phyloP scores from a whole-genome alignment of 2,797 vertebrate genomes.

The Cephalopachus bancanus region DNA sequence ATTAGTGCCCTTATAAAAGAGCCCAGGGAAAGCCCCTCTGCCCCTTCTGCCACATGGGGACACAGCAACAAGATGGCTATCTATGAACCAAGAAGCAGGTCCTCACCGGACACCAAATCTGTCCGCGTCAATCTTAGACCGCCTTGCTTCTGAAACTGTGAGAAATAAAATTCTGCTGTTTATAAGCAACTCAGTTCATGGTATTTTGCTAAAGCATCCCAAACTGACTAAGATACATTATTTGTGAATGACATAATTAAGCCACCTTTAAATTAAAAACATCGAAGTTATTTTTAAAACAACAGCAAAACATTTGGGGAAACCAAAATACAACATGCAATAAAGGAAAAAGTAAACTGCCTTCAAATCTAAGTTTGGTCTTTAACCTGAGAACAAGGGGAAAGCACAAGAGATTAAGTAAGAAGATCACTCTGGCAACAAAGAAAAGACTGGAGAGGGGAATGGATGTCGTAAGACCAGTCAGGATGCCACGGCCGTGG shows the following conservation, averaged over 20 bases:
- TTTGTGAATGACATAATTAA: constrained; percentile 40
- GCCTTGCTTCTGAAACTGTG: background rate
- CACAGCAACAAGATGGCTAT: background rate
- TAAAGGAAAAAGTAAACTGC: background rate
- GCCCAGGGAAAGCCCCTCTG: background rate
- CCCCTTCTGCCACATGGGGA: background rate
- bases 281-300: constrained; percentile 15
- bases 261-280: constrained; percentile 47
- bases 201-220: background rate
- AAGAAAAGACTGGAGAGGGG: background rate
- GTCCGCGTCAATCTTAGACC: background rate
- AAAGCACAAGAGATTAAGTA: background rate
- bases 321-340: constrained; percentile 46
- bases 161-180: background rate
- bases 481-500: background rate
- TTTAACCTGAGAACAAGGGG: background rate
- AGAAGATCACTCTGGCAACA: background rate
- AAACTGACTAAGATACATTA: background rate
- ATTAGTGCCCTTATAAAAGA: background rate
- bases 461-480: background rate
- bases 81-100: background rate
- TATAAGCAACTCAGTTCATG: background rate
- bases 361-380: constrained; percentile 18
- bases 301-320: constrained; percentile 13
- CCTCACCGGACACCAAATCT: background rate